These are phyloP conservation scores for Plecotus auritus DNA, from an alignment of 2,113 vertebrate species.

Conservation along the genomic window DNA sequence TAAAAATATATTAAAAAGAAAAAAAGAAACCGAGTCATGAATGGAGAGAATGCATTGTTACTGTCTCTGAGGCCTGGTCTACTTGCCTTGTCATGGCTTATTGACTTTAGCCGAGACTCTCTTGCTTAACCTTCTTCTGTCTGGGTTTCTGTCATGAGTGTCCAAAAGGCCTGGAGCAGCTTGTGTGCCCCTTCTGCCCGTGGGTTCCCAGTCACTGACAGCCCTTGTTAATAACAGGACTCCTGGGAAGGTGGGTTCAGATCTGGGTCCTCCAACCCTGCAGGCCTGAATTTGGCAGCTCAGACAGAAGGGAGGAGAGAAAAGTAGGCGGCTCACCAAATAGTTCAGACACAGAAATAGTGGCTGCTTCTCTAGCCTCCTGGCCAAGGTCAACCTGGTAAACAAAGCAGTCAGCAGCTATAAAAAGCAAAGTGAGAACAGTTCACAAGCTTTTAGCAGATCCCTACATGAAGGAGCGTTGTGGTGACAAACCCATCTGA, in stretches of 20 bases:
- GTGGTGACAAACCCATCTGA: not conserved
- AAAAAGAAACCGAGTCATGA: not conserved
- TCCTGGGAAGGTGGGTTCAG: not conserved
- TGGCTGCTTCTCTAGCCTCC: not conserved
- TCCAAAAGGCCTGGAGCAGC: not conserved
- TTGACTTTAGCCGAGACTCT: not conserved
- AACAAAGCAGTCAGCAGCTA: not conserved
- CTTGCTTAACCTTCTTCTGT: not conserved
- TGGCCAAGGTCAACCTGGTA: not conserved
- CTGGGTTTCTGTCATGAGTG: not conserved
- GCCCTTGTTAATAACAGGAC: not conserved
- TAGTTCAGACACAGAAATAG: not conserved
- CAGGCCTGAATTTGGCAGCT: not conserved
- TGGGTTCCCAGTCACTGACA: not conserved
- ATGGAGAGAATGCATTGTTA: not conserved
- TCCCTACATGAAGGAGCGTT: not conserved
- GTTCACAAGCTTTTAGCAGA: not conserved
- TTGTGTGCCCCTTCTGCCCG: fast-evolving
- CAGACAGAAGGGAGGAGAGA: not conserved
- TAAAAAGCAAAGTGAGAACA: not conserved
- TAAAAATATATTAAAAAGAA: no score
- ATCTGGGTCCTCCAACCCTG: not conserved
- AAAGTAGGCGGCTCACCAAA: not conserved
- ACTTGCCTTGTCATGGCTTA: not conserved
- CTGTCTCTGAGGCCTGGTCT: not conserved